phyloP scores from a whole-genome alignment of 2,797 vertebrate species.

The Cryptoblepharus egeriae region DNA sequence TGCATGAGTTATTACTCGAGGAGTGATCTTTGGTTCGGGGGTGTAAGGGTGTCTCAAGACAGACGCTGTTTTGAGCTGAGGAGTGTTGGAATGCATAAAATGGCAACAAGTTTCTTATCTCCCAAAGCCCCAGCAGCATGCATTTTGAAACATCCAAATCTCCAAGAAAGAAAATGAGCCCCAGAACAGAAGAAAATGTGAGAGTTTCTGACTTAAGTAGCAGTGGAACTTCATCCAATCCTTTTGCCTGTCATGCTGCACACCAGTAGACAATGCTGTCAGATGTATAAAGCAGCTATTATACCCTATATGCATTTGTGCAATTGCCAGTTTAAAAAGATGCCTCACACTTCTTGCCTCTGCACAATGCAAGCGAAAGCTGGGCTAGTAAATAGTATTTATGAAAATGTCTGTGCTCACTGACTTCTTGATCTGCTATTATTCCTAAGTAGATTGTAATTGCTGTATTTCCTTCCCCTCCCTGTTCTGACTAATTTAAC shows the following conservation, averaged over 20 bases:
- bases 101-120: no score
- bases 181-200: slow-evolving; percentile 65
- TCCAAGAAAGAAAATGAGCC: slow-evolving; percentile 56
- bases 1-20: no score
- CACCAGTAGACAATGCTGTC: slow-evolving; percentile 8
- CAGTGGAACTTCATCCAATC: slow-evolving; percentile 64
- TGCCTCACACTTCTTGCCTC: slow-evolving; percentile 1
- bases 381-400: slow-evolving; percentile 29
- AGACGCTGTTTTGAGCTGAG: no score
- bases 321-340: slow-evolving; percentile 40
- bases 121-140: slow-evolving; percentile 24
- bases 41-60: no score
- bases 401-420: slow-evolving; percentile 43
- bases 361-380: background rate
- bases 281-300: slow-evolving; percentile 28
- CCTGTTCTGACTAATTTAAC: slow-evolving; percentile 38
- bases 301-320: slow-evolving; percentile 15
- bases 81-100: no score
- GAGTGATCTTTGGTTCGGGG: no score
- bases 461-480: slow-evolving; percentile 14
- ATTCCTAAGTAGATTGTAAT: slow-evolving; percentile 29
- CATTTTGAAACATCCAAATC: slow-evolving; percentile 14
- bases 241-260: slow-evolving; percentile 40
- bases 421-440: slow-evolving; percentile 54
- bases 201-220: slow-evolving; percentile 68